Evolutionary conservation across 2,113 vertebrate species (phyloP), one percentile per base, ranked within the genome.

Genomic region (Odocoileus hemionus): DNA sequence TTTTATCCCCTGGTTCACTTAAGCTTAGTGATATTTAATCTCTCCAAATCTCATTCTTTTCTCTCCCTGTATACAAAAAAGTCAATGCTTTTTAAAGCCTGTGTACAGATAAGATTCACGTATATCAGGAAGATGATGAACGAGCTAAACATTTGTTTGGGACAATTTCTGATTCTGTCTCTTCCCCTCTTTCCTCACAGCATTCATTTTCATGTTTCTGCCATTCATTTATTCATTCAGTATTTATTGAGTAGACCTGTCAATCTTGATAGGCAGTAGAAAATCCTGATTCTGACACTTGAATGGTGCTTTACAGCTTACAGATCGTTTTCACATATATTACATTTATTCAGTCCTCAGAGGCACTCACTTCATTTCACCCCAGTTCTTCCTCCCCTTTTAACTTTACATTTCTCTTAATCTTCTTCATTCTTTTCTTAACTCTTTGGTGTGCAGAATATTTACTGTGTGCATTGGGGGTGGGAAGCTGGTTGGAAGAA

Each of bases 21-120:
- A 94, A 87, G 67, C 70, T 96, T 45, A 87, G 50, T 83, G 80
- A 60, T 87, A 94, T 83, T 97, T 95, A 97, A 92, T 95, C 57
- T 79, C 39, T 87, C 58, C 52, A 50, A 86, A 50, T 78, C 39
- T 61, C 78, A 55, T 95, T 86, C 55, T 92, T 95, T 84, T 89
- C 50, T 86, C n/a, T 11, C 47, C 86, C 54, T 78, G 60, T 92
- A 78, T 57, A 28, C 30, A 78, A 61, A 82, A 74, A 91, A 88
- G 30, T 52, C 86, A 86, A 12, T 57, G 52, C 33, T 52, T 97
- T 90, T 94, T 91, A 82, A 95, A 95, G 39, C 12, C 9, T 30
- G 33, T 17, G 19, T 50, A 52, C 14, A 74, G 78, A 94, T 82
- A 64, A 89, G 84, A 92, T 84, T 93, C 55, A 93, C 47, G 67